Base-by-base conservation (phyloP, 2,113 vertebrate genomes). In the Hydrochoerus hydrochaeris region DNA sequence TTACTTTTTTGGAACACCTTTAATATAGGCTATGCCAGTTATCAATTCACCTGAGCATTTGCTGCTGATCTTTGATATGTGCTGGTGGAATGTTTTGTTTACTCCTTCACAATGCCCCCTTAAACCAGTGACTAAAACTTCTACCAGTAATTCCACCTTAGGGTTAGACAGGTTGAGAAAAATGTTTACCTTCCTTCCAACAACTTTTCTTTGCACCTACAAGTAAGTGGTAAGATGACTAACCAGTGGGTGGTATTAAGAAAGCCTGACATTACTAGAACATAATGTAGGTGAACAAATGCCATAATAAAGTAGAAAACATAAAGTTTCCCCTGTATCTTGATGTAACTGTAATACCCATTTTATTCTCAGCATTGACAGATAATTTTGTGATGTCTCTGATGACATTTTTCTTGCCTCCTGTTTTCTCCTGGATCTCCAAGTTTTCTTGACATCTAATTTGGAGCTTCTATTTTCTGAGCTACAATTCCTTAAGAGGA, bases 121-220 rank as follows among this genome's bases (percentile, higher is more conserved):
- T 13, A 73, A 65, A 26, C 14, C 20, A 19, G 49, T 22, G 26
- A 95, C 35, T 11, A 30, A 96, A 81, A 73, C 1, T 3, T 75
- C 14, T 30, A 10, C n/a, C 10, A 46, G 35, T 85, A 73, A 41
- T 49, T 57, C 54, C 38, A 73, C 57, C 20, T n/a, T 38, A 32
- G 10, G 4, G 0, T 2, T 6, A 22, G 38, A 10, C 30, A 46
- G 62, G 22, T 7, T 46, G 4, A 69, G 5, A 10, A 14, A 41
- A 54, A 46, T 16, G 2, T 30, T 28, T 26, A 28, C 30, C 19
- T 11, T 44, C 44, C 35, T 62, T 81, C 35, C 54, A 16, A 35
- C 20, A 7, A 65, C 2, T 1, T 90, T 60, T 58, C 14, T 54
- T 35, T 52, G 8, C 0, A 1, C 7, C 17, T 60, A 75, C 24